Conservation (phyloP, 2,113 vertebrate species). For the Arothron firmamentum region DNA sequence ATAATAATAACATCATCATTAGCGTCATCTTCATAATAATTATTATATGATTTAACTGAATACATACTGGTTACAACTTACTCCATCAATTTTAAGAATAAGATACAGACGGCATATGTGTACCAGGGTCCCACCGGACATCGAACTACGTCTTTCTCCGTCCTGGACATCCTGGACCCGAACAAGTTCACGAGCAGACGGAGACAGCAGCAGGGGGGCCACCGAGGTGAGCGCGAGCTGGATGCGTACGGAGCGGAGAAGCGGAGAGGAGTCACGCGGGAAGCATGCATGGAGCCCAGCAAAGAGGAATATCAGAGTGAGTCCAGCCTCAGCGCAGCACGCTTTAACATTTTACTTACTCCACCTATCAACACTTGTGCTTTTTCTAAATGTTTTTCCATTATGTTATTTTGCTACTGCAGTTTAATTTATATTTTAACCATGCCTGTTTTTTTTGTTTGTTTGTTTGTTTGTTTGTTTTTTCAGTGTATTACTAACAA, state of each 20-base stretch:
- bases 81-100: too few species aligned
- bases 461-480: too few species aligned
- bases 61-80: neutral
- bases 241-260: slow-evolving; percentile 56
- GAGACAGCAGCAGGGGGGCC: slow-evolving; percentile 43
- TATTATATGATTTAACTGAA: neutral
- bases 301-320: slow-evolving; percentile 74
- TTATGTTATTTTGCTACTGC: too few species aligned
- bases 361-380: too few species aligned
- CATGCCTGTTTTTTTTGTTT: too few species aligned
- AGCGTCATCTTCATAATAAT: too few species aligned
- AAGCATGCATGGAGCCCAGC: slow-evolving; percentile 39
- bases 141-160: slow-evolving; percentile 95
- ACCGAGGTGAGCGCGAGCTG: slow-evolving; percentile 68
- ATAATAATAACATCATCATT: neutral
- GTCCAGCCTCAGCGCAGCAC: neutral
- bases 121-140: slow-evolving; percentile 44
- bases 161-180: slow-evolving; percentile 95
- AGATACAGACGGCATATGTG: neutral
- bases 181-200: slow-evolving; percentile 91
- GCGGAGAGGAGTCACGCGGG: slow-evolving; percentile 38
- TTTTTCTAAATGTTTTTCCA: too few species aligned
- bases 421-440: too few species aligned
- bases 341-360: too few species aligned
- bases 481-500: too few species aligned